Conservation (phyloP, 2,888 invertebrate species). For the Apotomis capreana region DNA sequence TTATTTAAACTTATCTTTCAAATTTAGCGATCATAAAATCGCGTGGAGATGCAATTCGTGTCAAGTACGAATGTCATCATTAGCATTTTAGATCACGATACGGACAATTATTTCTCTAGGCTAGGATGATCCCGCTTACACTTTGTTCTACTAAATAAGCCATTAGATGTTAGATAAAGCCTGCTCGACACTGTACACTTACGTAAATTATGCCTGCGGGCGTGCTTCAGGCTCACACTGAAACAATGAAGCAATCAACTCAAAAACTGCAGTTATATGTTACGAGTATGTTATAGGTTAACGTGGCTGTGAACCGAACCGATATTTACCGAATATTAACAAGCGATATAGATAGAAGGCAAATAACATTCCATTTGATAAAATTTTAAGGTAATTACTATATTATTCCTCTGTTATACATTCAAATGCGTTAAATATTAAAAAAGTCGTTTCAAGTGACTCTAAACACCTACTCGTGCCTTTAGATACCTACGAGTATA, state of each 20-base stretch:
- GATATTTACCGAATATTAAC: background rate
- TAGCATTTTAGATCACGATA: slow-evolving; percentile 55
- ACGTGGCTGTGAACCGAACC: background rate
- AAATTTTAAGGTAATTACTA: too few relatives aligned
- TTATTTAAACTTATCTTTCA: background rate
- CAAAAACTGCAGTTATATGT: background rate
- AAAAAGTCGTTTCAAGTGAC: too few relatives aligned
- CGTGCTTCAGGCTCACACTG: slow-evolving; percentile 7
- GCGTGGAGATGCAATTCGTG: slow-evolving; percentile 55
- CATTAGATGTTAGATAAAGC: slow-evolving; percentile 19
- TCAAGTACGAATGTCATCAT: slow-evolving; percentile 58
- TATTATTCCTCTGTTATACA: too few relatives aligned
- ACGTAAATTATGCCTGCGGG: slow-evolving; percentile 16
- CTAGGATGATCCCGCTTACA: slow-evolving; percentile 4
- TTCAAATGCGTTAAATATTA: too few relatives aligned
- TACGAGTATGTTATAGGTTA: too few relatives aligned
- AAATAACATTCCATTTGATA: too few relatives aligned
- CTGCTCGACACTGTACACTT: slow-evolving; percentile 2
- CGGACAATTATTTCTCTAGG: slow-evolving; percentile 4
- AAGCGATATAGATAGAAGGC: background rate
- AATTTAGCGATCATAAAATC: slow-evolving; percentile 10
- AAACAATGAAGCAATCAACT: slow-evolving; percentile 21
- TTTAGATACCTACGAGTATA: too few relatives aligned
- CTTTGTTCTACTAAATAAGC: slow-evolving; percentile 15
- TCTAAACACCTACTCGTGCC: too few relatives aligned